These are phyloP conservation scores for Phrynocephalus forsythii DNA, from an alignment of 2,797 vertebrate species.

Conservation along the genomic window DNA sequence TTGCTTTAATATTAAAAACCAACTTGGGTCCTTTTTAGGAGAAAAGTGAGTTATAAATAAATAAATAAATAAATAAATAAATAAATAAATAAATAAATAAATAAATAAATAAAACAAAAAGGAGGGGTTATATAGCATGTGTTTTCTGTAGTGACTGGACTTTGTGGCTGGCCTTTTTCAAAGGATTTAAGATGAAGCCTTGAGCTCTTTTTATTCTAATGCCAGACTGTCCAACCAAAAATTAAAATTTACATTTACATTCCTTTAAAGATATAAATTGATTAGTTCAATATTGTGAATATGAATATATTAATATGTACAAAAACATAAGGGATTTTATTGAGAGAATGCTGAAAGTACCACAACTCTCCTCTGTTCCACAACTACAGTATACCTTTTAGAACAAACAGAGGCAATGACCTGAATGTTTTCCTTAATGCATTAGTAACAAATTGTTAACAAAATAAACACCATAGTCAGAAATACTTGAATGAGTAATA, in stretches of 20 bases:
- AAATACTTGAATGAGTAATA: constrained; percentile 68
- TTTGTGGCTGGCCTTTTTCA: too few species aligned
- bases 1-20: too few species aligned
- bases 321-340: not conserved
- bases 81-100: too few species aligned
- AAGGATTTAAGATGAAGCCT: not conserved
- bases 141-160: too few species aligned
- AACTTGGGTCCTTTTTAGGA: too few species aligned
- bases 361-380: not conserved
- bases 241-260: too few species aligned
- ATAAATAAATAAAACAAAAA: too few species aligned
- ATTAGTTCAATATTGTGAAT: not conserved
- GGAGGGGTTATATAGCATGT: too few species aligned
- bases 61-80: too few species aligned
- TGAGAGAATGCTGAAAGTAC: constrained; percentile 31
- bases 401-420: constrained; percentile 53
- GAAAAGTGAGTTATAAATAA: too few species aligned
- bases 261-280: too few species aligned
- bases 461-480: constrained; percentile 63
- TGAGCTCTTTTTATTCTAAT: not conserved
- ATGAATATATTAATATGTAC: too few species aligned
- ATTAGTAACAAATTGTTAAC: constrained; percentile 67
- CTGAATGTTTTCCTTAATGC: constrained; percentile 34
- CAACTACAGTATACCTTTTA: constrained; percentile 36
- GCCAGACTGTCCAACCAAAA: not conserved